These are phyloP conservation scores for Andricus quercusramuli DNA, from an alignment of 2,888 invertebrate genomes.

Conservation along the genomic window DNA sequence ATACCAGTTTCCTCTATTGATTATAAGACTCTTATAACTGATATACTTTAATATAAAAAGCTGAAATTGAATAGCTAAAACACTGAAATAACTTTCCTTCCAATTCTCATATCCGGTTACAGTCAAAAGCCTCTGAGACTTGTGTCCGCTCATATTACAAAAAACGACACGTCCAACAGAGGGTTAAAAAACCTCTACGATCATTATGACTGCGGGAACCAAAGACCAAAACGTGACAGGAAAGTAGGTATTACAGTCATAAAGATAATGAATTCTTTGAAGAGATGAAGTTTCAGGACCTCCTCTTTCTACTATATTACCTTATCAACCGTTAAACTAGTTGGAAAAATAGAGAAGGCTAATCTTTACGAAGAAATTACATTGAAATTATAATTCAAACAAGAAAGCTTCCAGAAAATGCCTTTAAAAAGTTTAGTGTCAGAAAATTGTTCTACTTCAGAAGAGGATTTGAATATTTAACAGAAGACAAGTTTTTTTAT, in stretches of 20 bases:
- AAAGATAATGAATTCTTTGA: constrained; percentile 31
- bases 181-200: constrained; percentile 9
- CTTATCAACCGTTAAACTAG: neutral
- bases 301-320: neutral
- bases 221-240: constrained; percentile 20
- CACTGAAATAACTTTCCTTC: neutral
- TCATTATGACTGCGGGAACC: constrained; percentile 29
- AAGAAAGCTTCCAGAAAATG: too few species aligned
- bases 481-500: neutral
- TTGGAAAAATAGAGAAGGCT: too few species aligned
- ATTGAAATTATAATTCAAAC: too few species aligned
- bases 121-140: constrained; percentile 14
- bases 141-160: constrained; percentile 11
- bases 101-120: neutral
- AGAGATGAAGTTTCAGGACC: neutral
- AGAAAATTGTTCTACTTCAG: neutral
- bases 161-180: neutral
- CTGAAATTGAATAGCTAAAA: too few species aligned
- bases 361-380: too few species aligned
- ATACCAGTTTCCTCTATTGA: too few species aligned
- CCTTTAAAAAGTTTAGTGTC: too few species aligned
- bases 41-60: too few species aligned
- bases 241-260: neutral
- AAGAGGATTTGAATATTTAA: neutral
- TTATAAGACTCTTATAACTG: too few species aligned